Evolutionary conservation across 2,797 vertebrate genomes (phyloP), one percentile per base, ranked within the genome.

Genomic region (Antrozous pallidus): DNA sequence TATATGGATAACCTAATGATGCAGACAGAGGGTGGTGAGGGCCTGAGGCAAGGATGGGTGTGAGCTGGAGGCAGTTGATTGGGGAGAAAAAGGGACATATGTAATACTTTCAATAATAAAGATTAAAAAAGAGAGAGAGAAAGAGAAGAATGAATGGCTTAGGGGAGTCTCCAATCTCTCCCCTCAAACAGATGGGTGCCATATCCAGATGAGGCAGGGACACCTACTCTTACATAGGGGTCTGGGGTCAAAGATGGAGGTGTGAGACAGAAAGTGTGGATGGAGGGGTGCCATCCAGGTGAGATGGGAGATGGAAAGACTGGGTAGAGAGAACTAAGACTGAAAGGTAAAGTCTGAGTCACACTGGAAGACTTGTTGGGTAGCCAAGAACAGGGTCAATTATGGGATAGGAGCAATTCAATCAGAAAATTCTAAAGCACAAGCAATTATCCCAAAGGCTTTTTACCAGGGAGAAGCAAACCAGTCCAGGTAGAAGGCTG

Each of bases 291-390:
- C 13, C 8, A 3, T 11, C 40, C 0, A 5, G 16, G 24, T 49
- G 13, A 28, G 75, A n/a, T 17, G 24, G 4, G 31, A 17, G 24
- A 75, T 49, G 14, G 36, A 13, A 16, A n/a, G 2, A 14, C 28
- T 51, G 9, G 6, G 28, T 20, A 11, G 0, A 24, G 38, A 51
- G 56, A 31, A 11, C 16, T 18, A 8, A 51, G n/a, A 8, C 20
- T 40, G 33, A 61, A 20, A 40, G 36, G 31, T 13, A 33, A 54
- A n/a, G 49, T 49, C 63, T n/a, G 49, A 49, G 51, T 49, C 28
- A 31, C 67, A 26, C 8, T 3, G 5, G 20, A 58, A 42, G 67
- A 40, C 9, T 0, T 1, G 0, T 1, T 9, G 28, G 26, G 38
- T 16, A 6, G 18, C n/a, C 18, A 26, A 33, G 17, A 22, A 1